Evolutionary conservation across 2,113 vertebrate species (phyloP).

Genomic region (Stegostoma tigrinum): DNA sequence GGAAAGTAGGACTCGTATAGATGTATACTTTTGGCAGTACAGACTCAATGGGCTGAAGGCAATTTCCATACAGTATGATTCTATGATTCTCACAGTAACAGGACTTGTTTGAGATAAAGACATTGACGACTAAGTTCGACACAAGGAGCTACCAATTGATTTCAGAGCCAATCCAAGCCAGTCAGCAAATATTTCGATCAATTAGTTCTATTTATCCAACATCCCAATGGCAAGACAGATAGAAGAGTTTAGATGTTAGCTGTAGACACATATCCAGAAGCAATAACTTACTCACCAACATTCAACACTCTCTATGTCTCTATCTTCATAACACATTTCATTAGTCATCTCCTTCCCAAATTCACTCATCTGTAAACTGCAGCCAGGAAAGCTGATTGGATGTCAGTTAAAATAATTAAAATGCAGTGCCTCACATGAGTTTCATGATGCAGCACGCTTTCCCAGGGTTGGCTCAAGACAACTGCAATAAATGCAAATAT

Average conservation of each 20-base stretch:
- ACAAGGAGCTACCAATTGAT: not conserved
- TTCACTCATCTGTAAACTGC: constrained; percentile 26
- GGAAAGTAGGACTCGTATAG: no score
- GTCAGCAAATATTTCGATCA: not conserved
- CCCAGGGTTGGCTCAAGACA: not conserved
- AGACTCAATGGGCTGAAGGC: no score
- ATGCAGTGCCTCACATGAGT: not conserved
- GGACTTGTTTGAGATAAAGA: not conserved
- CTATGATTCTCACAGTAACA: not conserved
- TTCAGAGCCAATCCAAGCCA: not conserved
- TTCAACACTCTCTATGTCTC: not conserved
- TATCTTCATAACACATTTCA: not conserved
- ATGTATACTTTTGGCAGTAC: no score
- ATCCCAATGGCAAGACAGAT: not conserved
- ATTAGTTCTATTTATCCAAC: not conserved
- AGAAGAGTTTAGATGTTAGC: not conserved
- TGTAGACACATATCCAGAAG: not conserved
- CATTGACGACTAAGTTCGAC: not conserved
- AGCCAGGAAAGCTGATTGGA: not conserved
- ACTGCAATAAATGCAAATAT: not conserved
- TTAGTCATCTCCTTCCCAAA: not conserved
- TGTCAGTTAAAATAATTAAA: not conserved
- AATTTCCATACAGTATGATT: no score
- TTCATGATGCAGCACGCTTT: not conserved
- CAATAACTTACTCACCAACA: constrained; percentile 1